phyloP scores from a whole-genome alignment of 2,113 vertebrate genomes.

The Hepsetus odoe region DNA sequence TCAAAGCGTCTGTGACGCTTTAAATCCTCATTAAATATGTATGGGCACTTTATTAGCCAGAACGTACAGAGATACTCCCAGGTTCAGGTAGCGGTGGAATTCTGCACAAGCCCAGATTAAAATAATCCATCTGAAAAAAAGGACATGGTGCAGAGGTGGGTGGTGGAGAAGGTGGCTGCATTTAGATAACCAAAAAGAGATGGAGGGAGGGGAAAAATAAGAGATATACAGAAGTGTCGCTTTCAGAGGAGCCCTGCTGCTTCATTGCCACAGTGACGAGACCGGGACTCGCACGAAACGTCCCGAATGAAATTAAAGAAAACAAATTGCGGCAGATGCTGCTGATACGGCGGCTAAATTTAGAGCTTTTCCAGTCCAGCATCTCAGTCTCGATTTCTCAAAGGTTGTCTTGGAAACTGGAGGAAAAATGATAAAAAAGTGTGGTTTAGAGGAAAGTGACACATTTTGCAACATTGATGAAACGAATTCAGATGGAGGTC shows the following conservation, averaged over 20 bases:
- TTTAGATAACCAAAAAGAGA: constrained; percentile 24
- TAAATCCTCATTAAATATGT: constrained; percentile 70
- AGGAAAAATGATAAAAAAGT: background rate
- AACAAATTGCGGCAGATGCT: background rate
- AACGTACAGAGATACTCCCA: constrained; percentile 3
- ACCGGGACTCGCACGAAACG: background rate
- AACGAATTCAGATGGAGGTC: too few relatives aligned
- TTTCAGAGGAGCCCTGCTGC: background rate
- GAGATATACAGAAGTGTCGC: constrained; percentile 12
- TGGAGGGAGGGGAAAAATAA: background rate
- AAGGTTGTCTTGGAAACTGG: constrained; percentile 50
- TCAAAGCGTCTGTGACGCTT: constrained; percentile 61
- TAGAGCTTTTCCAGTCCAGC: constrained; percentile 32
- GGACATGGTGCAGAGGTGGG: constrained; percentile 19
- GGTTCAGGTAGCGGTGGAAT: constrained; percentile 1
- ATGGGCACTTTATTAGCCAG: constrained; percentile 57
- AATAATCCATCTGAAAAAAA: constrained; percentile 18
- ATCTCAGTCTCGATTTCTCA: constrained; percentile 9
- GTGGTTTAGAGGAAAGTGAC: constrained; percentile 9
- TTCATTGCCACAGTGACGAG: background rate
- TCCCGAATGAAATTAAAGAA: constrained; percentile 25
- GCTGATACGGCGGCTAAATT: constrained; percentile 49
- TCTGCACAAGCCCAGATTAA: constrained; percentile 1
- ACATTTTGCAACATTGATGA: too few relatives aligned
- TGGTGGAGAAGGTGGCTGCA: constrained; percentile 48